A percentile compares a stretch with the other conserved stretches of the same genome.
Conservation (phyloP, 2,888 invertebrate genomes). For the Xanthia icteritia region DNA sequence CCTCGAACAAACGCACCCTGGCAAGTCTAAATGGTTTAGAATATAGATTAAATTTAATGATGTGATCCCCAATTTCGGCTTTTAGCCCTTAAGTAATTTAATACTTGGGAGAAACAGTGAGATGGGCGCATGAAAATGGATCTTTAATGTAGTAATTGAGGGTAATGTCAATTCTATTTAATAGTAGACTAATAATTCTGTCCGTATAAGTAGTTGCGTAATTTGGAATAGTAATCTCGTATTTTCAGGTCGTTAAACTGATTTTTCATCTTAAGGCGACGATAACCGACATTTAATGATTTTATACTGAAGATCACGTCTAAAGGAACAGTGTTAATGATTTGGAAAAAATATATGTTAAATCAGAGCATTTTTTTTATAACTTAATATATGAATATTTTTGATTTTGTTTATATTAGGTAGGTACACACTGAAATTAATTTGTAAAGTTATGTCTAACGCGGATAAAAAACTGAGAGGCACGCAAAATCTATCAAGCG, state of each 20-base stretch:
- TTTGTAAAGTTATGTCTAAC: too few species aligned
- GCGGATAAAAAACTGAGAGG: too few species aligned
- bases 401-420: too few species aligned
- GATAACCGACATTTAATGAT: too few species aligned
- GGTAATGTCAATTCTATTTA: slow-evolving; percentile 40
- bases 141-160: slow-evolving; percentile 39
- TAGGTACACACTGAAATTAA: too few species aligned
- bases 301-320: too few species aligned
- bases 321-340: too few species aligned
- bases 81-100: slow-evolving; percentile 75
- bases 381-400: too few species aligned
- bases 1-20: slow-evolving; percentile 76
- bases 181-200: slow-evolving; percentile 26
- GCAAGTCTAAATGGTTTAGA: slow-evolving; percentile 81
- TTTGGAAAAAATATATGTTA: too few species aligned
- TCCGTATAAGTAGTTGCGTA: slow-evolving; percentile 5
- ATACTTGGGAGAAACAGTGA: slow-evolving; percentile 67
- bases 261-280: not conserved
- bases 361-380: too few species aligned
- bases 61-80: slow-evolving; percentile 82
- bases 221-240: not conserved
- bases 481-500: too few species aligned
- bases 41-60: slow-evolving; percentile 87
- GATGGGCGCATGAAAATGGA: slow-evolving; percentile 57
- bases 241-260: not conserved